phyloP scores from a whole-genome alignment of 2,113 vertebrate species.

The Hyla sarda region DNA sequence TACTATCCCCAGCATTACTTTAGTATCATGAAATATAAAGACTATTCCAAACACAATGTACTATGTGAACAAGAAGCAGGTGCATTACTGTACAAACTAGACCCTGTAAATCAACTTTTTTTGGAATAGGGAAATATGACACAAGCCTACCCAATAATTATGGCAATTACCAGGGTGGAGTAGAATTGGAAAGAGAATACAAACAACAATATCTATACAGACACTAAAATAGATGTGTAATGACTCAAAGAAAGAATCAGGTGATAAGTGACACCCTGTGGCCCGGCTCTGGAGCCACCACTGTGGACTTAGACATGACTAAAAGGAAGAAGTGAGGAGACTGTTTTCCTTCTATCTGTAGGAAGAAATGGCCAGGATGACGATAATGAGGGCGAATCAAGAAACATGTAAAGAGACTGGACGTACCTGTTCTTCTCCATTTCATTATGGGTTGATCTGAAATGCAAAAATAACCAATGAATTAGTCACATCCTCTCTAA shows the following conservation, averaged over 20 bases:
- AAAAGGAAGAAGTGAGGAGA: neutral
- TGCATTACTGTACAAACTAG: neutral
- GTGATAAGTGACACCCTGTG: neutral
- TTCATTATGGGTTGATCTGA: constrained; percentile 95
- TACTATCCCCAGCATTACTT: too few species aligned
- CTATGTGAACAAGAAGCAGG: neutral
- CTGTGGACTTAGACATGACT: neutral
- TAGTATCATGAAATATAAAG: neutral
- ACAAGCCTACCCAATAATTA: constrained; percentile 18
- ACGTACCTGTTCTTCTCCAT: constrained; percentile 96
- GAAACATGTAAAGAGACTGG: constrained; percentile 6
- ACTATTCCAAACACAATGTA: neutral
- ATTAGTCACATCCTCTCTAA: constrained; percentile 52
- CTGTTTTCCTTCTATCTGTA: neutral
- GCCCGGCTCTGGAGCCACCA: neutral
- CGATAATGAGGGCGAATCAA: neutral
- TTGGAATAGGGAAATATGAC: neutral
- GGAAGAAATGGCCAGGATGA: neutral
- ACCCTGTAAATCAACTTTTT: constrained; percentile 15
- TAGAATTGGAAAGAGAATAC: neutral
- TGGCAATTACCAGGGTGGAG: constrained; percentile 36
- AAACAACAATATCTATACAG: constrained; percentile 13
- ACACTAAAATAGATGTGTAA: constrained; percentile 6
- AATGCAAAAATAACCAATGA: constrained; percentile 61
- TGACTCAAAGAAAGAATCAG: constrained; percentile 21